These are phyloP conservation scores for Hypsopygia costalis DNA, from an alignment of 2,888 invertebrate species.

Conservation along the genomic window DNA sequence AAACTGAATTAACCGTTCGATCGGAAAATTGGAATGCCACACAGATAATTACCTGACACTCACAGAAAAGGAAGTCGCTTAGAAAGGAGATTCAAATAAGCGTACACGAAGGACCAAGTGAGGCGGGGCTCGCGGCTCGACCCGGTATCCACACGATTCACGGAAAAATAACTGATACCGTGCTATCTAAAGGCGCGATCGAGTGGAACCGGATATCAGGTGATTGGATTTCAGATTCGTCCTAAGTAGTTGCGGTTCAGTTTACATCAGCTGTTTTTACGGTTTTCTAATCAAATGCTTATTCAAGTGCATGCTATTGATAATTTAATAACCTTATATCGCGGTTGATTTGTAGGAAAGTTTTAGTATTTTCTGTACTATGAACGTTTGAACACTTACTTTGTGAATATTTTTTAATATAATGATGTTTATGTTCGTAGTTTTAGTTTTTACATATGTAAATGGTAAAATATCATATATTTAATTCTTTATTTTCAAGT, in stretches of 20 bases:
- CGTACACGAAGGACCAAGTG: slow-evolving; percentile 65
- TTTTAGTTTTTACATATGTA: too few relatives aligned
- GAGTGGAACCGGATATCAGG: slow-evolving; percentile 51
- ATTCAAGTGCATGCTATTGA: too few relatives aligned
- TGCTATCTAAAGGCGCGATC: slow-evolving; percentile 53
- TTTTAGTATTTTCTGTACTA: too few relatives aligned
- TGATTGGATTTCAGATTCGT: slow-evolving; percentile 50
- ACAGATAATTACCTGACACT: slow-evolving; percentile 81
- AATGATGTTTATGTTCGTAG: too few relatives aligned
- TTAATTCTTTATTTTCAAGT: too few relatives aligned
- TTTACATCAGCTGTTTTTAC: too few relatives aligned
- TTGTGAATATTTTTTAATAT: too few relatives aligned
- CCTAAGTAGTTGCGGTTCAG: slow-evolving; percentile 19
- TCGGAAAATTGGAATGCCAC: slow-evolving; percentile 81
- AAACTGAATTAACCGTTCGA: slow-evolving; percentile 80
- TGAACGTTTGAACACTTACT: too few relatives aligned
- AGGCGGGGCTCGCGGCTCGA: slow-evolving; percentile 38
- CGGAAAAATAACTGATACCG: slow-evolving; percentile 58
- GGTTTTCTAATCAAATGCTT: too few relatives aligned
- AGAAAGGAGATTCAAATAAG: slow-evolving; percentile 76
- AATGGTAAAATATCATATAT: too few relatives aligned
- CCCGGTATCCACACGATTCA: slow-evolving; percentile 36
- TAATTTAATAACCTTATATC: too few relatives aligned
- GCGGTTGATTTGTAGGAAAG: too few relatives aligned
- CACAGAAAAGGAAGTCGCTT: slow-evolving; percentile 78